These are phyloP conservation scores for Mesoclemmys tuberculata DNA, from an alignment of 2,113 vertebrate genomes.

Conservation along the genomic window DNA sequence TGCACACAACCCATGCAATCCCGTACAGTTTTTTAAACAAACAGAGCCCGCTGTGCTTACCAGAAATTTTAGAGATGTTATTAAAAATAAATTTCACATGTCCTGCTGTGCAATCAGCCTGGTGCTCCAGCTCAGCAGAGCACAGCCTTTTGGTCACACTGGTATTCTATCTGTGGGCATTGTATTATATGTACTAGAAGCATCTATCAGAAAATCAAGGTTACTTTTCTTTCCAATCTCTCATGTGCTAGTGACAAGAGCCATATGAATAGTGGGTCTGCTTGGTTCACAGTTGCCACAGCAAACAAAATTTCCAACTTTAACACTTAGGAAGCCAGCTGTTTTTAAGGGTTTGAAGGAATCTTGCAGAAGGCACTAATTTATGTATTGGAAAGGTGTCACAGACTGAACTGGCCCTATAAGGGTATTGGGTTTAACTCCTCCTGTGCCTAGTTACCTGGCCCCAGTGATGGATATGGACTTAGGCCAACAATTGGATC, in stretches of 20 bases:
- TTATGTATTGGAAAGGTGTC: neutral
- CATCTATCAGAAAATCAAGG: constrained; percentile 15
- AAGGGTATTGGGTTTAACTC: neutral
- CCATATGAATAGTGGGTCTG: constrained; percentile 56
- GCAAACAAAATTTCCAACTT: constrained; percentile 75
- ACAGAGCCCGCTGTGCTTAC: neutral
- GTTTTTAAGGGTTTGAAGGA: constrained; percentile 64
- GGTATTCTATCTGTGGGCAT: neutral
- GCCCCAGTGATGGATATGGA: constrained; percentile 8
- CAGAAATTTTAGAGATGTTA: neutral
- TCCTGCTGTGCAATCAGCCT: neutral
- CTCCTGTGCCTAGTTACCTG: neutral
- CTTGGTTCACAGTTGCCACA: constrained; percentile 68
- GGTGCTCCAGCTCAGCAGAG: neutral
- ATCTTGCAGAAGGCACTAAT: constrained; percentile 49
- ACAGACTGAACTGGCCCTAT: neutral
- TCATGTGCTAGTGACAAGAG: constrained; percentile 49
- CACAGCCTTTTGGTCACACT: neutral
- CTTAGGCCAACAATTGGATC: constrained; percentile 1
- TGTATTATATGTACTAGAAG: neutral
- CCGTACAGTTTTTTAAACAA: constrained; percentile 29
- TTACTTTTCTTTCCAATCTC: constrained; percentile 40
- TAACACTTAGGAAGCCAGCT: constrained; percentile 71
- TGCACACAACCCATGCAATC: neutral
- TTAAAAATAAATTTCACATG: neutral